These are phyloP conservation scores for Mastigias papua DNA, from an alignment of 30 jellyfish, hydroid and myxozoan genomes.

Conservation along the genomic window DNA sequence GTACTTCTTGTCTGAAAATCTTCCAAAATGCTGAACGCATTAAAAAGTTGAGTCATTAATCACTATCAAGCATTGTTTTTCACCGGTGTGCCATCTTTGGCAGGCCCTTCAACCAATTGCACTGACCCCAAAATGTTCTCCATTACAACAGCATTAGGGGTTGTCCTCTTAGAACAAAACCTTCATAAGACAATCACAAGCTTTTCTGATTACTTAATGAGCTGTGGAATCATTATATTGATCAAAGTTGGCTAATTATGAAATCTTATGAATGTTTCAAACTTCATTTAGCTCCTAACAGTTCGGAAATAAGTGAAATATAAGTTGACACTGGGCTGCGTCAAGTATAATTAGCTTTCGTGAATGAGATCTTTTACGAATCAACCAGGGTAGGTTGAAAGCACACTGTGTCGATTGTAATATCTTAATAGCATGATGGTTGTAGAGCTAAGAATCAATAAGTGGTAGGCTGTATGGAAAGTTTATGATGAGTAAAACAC, in stretches of 20 bases:
- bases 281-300: neutral
- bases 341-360: slow-evolving; percentile 36
- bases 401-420: slow-evolving; percentile 6
- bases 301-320: slow-evolving; percentile 22
- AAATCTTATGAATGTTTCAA: slow-evolving; percentile 6
- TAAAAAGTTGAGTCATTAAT: too few species aligned
- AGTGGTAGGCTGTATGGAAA: too few species aligned
- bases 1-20: too few species aligned
- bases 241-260: neutral
- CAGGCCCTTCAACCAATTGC: too few species aligned
- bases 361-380: slow-evolving; percentile 7
- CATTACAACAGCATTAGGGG: neutral
- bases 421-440: neutral
- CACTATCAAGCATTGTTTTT: too few species aligned
- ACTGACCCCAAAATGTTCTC: too few species aligned
- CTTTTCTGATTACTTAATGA: neutral
- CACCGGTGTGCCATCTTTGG: too few species aligned
- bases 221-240: neutral
- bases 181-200: neutral
- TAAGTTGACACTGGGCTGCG: slow-evolving; percentile 19
- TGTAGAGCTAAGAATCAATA: neutral
- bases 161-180: neutral
- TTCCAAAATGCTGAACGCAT: too few species aligned
- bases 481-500: too few species aligned
- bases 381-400: neutral